A percentile compares a stretch with the other conserved stretches of the same genome.
These are phyloP conservation scores for Buphagus erythrorhynchus DNA, from an alignment of 2,797 vertebrate species.

Conservation along the genomic window DNA sequence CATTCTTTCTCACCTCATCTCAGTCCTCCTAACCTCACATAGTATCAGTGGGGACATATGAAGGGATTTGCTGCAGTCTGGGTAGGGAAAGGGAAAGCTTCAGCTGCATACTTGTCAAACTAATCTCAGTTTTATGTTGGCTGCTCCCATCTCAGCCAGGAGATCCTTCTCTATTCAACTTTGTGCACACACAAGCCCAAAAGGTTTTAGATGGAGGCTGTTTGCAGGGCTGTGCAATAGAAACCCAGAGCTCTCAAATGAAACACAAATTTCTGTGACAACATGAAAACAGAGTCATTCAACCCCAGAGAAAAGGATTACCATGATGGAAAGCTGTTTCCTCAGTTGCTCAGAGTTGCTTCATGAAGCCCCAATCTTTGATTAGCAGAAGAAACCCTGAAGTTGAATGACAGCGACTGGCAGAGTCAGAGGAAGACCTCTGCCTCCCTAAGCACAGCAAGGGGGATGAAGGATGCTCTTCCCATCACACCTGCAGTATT, in stretches of 20 bases:
- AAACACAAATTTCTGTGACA: background rate
- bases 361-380: background rate
- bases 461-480: background rate
- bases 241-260: background rate
- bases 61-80: background rate
- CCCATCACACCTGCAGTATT: background rate
- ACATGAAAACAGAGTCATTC: background rate
- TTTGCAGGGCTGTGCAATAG: background rate
- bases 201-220: background rate
- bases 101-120: background rate
- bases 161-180: background rate
- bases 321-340: background rate
- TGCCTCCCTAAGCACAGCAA: background rate
- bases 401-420: accelerated
- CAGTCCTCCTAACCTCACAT: background rate
- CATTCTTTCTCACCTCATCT: background rate
- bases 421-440: background rate
- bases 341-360: background rate
- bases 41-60: background rate
- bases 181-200: background rate
- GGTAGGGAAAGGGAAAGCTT: background rate
- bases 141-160: background rate
- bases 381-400: background rate
- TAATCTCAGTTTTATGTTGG: background rate
- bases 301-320: background rate